These are phyloP conservation scores for Alca torda DNA, from an alignment of 2,797 vertebrate genomes.

Conservation along the genomic window DNA sequence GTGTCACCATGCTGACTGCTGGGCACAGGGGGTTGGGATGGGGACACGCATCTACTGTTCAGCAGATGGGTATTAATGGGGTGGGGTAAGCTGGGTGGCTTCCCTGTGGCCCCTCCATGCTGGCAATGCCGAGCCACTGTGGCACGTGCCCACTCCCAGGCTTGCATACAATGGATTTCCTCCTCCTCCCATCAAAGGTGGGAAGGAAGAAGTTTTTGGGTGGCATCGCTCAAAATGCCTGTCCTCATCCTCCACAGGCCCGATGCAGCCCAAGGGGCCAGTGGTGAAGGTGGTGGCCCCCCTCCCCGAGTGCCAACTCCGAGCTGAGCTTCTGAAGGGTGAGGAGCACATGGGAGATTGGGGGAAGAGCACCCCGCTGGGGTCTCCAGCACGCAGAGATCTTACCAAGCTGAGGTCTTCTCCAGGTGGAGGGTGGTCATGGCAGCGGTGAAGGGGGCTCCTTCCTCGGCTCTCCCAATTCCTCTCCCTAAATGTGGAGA, in stretches of 20 bases:
- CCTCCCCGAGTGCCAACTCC: not conserved
- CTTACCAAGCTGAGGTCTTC: not conserved
- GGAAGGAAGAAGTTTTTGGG: not conserved
- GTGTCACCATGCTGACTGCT: not conserved
- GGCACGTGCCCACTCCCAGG: fast-evolving
- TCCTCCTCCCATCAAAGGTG: not conserved
- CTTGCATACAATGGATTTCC: not conserved
- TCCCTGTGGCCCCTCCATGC: not conserved
- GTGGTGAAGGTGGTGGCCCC: not conserved
- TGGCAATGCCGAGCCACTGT: not conserved
- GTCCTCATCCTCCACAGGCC: not conserved
- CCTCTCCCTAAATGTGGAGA: not conserved
- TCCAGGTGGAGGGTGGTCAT: not conserved
- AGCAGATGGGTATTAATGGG: not conserved
- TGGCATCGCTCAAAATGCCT: not conserved
- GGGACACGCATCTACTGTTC: not conserved
- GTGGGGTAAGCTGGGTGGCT: not conserved
- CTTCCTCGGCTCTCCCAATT: not conserved
- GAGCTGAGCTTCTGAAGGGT: slow-evolving; percentile 39
- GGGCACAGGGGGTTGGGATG: not conserved
- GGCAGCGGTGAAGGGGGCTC: not conserved
- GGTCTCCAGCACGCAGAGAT: not conserved
- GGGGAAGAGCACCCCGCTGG: not conserved
- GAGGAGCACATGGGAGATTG: not conserved
- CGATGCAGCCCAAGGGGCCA: not conserved